Evolutionary conservation across 2,888 invertebrate species (phyloP), one percentile per base, ranked within the genome.

Genomic region (Helleia helle): DNA sequence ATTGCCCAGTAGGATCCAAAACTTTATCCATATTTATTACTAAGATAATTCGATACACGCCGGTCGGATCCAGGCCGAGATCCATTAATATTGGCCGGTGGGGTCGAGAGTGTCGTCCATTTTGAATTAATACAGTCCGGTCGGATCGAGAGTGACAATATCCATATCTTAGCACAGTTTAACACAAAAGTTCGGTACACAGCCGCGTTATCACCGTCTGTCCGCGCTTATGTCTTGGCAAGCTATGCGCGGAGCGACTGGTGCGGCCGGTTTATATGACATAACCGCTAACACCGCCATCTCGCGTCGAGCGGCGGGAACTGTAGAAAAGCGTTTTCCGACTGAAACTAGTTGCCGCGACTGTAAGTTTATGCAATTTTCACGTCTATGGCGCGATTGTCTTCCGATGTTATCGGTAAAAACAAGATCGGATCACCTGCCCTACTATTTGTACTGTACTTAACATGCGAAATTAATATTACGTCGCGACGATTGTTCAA

Each of bases 71-170:
- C 55, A 62, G 52, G 41, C 58, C 65, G 66, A 59, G 41, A 39
- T 51, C 46, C 55, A 56, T 58, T 54, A 65, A 49, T 64, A 64
- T 59, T 81, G 79, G 56, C 80, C 79, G 41, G 80, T 83, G 30
- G 81, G 81, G 58, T 81, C 83, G 41, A 83, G 62, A 3, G 73
- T 72, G 48, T 62, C 59, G 54, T 76, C 74, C 80, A 83, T 80
- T 51, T 58, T 45, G 38, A n/a, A n/a, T 41, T 69, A 83, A 54
- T 84, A 83, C 41, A 81, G 81, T 71, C 81, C 83, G 56, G 83
- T 84, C 8, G 83, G 83, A 62, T 84, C 83, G 62, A 84, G 53
- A 36, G 75, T 71, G 49, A 71, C 58, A 57, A 79, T 74, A 71
- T 81, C 77, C 83, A 83, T 84, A 53, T 55, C 48, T 46, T 36